phyloP scores from a whole-genome alignment of 2,113 vertebrate genomes.

The Danio rerio region GRCz12tu NC_133180.1:25417501-25418000 shows the following conservation, averaged over 20 bases:
- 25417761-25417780: constrained; percentile 2
- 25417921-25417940: constrained; percentile 18
- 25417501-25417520: too few species aligned
- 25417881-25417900: not conserved
- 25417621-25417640: not conserved
- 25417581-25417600: not conserved
- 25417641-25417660: too few species aligned
- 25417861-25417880: not conserved
- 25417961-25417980: not conserved
- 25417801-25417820: not conserved
- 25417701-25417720: too few species aligned
- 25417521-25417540: not conserved
- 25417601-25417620: not conserved
- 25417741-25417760: not conserved
- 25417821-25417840: not conserved
- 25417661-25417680: not conserved
- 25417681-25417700: too few species aligned
- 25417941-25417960: constrained; percentile 13
- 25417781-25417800: not conserved
- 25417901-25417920: constrained; percentile 6
- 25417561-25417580: not conserved
- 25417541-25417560: not conserved
- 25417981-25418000: constrained; percentile 26
- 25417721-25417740: not conserved
- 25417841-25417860: constrained; percentile 3